Conservation (phyloP, 2,113 vertebrate genomes). For the Elaphurus davidianus region DNA sequence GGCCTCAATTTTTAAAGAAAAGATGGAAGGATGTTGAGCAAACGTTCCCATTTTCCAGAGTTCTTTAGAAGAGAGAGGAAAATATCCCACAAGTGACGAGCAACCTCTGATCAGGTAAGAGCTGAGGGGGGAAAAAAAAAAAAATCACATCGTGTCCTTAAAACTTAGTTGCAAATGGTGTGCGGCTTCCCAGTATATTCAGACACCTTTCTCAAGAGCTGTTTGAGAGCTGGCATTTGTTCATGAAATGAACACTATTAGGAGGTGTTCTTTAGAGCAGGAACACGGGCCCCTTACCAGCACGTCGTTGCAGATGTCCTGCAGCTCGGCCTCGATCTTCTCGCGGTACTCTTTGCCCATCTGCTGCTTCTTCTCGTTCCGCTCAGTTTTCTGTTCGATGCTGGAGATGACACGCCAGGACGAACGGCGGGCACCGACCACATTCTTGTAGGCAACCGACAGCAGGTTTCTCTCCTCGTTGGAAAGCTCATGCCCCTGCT, state of each 20-base stretch:
- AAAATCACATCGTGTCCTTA: neutral
- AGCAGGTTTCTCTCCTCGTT: conserved; percentile 99
- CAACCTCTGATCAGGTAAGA: neutral
- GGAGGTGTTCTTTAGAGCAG: neutral
- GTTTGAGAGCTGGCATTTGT: neutral
- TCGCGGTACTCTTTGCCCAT: conserved; percentile 96
- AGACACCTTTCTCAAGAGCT: neutral
- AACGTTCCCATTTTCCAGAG: neutral
- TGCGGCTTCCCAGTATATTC: neutral
- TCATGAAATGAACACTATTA: neutral
- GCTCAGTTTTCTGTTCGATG: conserved; percentile 97
- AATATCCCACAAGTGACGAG: neutral
- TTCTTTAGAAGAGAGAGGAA: neutral
- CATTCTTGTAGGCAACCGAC: conserved; percentile 99
- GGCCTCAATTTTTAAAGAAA: neutral
- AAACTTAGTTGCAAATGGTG: neutral
- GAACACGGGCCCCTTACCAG: conserved; percentile 85
- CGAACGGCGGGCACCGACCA: conserved; percentile 96
- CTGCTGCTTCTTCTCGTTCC: conserved; percentile 97
- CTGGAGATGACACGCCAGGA: conserved; percentile 98
- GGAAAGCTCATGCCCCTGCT: conserved; percentile 94
- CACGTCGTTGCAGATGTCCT: conserved; percentile 98
- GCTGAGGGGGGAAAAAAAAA: neutral
- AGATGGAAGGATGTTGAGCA: neutral
- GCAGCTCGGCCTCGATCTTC: conserved; percentile 95